phyloP scores from a whole-genome alignment of 2,797 vertebrate genomes.

The Spea hammondii region DNA sequence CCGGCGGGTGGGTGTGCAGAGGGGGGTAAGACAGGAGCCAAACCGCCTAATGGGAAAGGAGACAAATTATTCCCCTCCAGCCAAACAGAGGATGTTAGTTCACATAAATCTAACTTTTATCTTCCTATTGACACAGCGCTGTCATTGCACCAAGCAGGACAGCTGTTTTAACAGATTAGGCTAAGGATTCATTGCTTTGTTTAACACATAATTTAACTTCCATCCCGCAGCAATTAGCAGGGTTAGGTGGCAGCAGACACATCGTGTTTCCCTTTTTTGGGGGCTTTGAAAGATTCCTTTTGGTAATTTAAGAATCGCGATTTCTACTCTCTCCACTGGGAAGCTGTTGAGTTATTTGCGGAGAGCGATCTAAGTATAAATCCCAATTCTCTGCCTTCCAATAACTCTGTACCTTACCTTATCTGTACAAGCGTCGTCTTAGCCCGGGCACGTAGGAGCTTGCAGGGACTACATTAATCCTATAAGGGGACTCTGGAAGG shows the following conservation, averaged over 20 bases:
- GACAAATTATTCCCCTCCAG: constrained; percentile 7
- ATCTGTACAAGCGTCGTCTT: too few species aligned
- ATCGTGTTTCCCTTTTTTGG: background rate
- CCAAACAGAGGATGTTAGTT: constrained; percentile 14
- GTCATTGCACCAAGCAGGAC: constrained; percentile 35
- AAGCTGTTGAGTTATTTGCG: background rate
- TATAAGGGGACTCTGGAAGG: too few species aligned
- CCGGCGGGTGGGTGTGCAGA: background rate
- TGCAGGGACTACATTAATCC: too few species aligned
- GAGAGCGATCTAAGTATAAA: background rate
- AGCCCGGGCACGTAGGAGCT: too few species aligned
- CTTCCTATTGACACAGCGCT: constrained; percentile 38
- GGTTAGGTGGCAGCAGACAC: constrained; percentile 19
- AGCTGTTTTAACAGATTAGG: constrained; percentile 41
- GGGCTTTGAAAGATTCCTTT: constrained; percentile 12
- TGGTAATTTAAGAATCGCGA: background rate
- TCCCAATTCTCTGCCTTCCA: too few species aligned
- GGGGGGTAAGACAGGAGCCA: background rate
- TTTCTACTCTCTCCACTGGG: background rate
- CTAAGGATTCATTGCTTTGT: constrained; percentile 38
- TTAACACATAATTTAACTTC: constrained; percentile 43
- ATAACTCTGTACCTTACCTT: too few species aligned
- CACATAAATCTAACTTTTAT: constrained; percentile 42
- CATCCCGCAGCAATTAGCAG: constrained; percentile 42
- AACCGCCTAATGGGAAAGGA: background rate